Conservation (phyloP, 53 echinoderm and acorn worm genomes). For the Echinarachnius parma region DNA sequence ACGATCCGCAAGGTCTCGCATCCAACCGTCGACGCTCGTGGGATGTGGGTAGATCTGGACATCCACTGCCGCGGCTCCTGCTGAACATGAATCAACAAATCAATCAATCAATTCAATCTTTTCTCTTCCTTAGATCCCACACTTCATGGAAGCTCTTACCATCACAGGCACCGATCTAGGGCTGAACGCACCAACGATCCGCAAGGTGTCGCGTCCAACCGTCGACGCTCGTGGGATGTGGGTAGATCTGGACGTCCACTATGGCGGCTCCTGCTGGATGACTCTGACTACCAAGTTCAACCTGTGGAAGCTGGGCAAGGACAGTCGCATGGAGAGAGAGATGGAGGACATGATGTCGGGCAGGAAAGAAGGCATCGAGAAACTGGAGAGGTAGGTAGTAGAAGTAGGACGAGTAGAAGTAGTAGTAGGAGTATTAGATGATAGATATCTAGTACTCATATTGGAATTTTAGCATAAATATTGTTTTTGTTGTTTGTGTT, state of each 20-base stretch:
- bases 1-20: slow-evolving; percentile 72
- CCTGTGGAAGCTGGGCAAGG: slow-evolving; percentile 82
- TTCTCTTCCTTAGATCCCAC: slow-evolving; percentile 61
- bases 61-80: slow-evolving; percentile 87
- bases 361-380: slow-evolving; percentile 71
- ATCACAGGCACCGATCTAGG: slow-evolving; percentile 98
- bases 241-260: slow-evolving; percentile 89
- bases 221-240: slow-evolving; percentile 78
- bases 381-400: slow-evolving; percentile 13
- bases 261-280: slow-evolving; percentile 90
- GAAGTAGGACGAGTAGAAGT: background rate
- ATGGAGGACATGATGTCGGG: slow-evolving; percentile 68
- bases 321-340: slow-evolving; percentile 60
- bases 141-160: slow-evolving; percentile 84
- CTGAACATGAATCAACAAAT: no score
- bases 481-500: no score
- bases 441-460: no score
- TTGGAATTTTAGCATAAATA: no score
- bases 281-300: slow-evolving; percentile 93
- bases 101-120: no score
- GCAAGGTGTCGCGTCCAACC: slow-evolving; percentile 67
- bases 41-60: slow-evolving; percentile 92
- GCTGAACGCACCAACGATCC: slow-evolving; percentile 71
- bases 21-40: slow-evolving; percentile 67
- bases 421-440: no score